Evolutionary conservation across 2,888 invertebrate species (phyloP).

Genomic region (Brachypalpus laphriformis): DNA sequence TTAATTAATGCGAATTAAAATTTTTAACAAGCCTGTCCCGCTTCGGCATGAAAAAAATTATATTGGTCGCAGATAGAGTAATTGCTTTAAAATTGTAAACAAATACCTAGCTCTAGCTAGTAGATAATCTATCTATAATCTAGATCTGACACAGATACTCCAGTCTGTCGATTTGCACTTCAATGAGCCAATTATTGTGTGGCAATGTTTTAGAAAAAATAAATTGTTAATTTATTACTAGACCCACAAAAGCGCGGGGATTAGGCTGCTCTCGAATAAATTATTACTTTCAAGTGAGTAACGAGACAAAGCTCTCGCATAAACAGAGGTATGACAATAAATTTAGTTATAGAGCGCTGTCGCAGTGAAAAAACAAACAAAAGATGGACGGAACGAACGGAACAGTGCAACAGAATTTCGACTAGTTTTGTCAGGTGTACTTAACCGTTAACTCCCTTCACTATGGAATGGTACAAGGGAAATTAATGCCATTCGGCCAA

Average conservation of each 20-base stretch:
- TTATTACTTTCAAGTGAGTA: constrained; percentile 4
- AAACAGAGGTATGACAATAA: not conserved
- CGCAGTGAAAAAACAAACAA: not conserved
- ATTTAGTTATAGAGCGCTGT: not conserved
- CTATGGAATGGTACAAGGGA: not conserved
- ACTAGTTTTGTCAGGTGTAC: not conserved
- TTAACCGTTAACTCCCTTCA: constrained; percentile 14
- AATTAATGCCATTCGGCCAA: constrained; percentile 14
- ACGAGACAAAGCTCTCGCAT: not conserved
- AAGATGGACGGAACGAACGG: not conserved
- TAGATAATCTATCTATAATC: not conserved
- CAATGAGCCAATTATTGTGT: constrained; percentile 19
- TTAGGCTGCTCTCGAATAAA: constrained; percentile 5
- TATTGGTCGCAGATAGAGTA: not conserved
- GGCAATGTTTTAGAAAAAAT: not conserved
- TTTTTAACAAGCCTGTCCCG: constrained; percentile 24
- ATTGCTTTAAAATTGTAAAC: not conserved
- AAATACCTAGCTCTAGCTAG: not conserved
- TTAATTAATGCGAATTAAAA: constrained; percentile 57
- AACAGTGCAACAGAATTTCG: not conserved
- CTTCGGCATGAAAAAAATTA: not conserved
- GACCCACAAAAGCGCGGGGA: not conserved
- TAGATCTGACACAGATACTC: not conserved
- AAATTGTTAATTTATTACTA: constrained; percentile 1
- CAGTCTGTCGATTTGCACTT: constrained; percentile 11